Evolutionary conservation across 2,888 invertebrate species (phyloP).

Genomic region (Blera fallax): DNA sequence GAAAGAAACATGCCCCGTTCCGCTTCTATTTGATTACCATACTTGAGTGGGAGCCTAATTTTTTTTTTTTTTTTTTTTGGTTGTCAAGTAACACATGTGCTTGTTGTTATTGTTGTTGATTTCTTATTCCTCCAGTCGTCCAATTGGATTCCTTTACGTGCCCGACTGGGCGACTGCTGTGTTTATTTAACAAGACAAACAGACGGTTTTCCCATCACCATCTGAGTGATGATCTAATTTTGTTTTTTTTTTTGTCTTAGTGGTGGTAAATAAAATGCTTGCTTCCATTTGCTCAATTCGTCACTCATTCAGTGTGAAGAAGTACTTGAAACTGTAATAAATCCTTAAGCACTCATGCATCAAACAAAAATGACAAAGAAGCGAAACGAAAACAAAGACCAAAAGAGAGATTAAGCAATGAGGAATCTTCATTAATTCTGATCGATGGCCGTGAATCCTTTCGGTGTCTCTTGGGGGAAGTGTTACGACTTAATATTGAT

Average conservation of each 20-base stretch:
- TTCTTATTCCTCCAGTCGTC: slow-evolving; percentile 71
- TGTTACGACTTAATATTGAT: slow-evolving; percentile 33
- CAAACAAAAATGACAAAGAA: slow-evolving; percentile 68
- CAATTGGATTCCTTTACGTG: slow-evolving; percentile 74
- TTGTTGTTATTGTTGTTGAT: slow-evolving; percentile 71
- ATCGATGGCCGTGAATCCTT: slow-evolving; percentile 82
- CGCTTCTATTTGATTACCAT: slow-evolving; percentile 28
- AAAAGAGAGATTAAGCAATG: slow-evolving; percentile 56
- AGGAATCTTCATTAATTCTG: slow-evolving; percentile 82
- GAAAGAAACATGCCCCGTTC: slow-evolving; percentile 27
- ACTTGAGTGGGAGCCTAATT: slow-evolving; percentile 38
- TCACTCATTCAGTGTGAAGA: slow-evolving; percentile 71
- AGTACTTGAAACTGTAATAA: slow-evolving; percentile 71
- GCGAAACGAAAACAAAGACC: slow-evolving; percentile 65
- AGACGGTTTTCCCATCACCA: slow-evolving; percentile 67
- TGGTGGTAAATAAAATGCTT: slow-evolving; percentile 50
- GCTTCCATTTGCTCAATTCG: slow-evolving; percentile 69
- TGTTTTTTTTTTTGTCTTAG: slow-evolving; percentile 5
- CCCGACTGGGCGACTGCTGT: slow-evolving; percentile 28
- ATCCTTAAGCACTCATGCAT: slow-evolving; percentile 71
- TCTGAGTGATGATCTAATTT: slow-evolving; percentile 71
- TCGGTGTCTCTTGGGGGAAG: slow-evolving; percentile 72
- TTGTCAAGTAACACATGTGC: slow-evolving; percentile 68
- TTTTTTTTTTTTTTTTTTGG: no score
- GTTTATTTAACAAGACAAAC: slow-evolving; percentile 64